These are phyloP conservation scores for Clavelina lepadiformis DNA, from an alignment of 23 tunicate species.

Conservation along the genomic window DNA sequence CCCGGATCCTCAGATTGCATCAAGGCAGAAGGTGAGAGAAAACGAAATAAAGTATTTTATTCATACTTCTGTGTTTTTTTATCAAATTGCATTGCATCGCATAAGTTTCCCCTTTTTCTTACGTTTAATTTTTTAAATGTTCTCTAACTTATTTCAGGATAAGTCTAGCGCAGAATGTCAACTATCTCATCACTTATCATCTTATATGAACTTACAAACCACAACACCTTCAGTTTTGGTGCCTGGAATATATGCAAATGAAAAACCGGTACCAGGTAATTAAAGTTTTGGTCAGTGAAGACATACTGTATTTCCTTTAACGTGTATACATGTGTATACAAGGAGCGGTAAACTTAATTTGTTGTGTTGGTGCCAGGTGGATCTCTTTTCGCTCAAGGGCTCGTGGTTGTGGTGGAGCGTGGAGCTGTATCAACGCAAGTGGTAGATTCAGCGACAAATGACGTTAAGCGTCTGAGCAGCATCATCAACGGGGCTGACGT, in stretches of 20 bases:
- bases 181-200: conserved; percentile 60
- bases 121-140: neutral
- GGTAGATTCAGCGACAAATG: conserved; percentile 63
- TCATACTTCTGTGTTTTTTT: neutral
- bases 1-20: conserved; percentile 85
- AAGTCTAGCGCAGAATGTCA: conserved; percentile 90
- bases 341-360: neutral
- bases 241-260: conserved; percentile 6
- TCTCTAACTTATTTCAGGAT: conserved; percentile 32
- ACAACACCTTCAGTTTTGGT: conserved; percentile 62
- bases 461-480: conserved; percentile 77
- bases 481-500: conserved; percentile 66
- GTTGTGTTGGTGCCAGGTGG: conserved; percentile 46
- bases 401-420: conserved; percentile 54
- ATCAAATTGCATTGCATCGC: neutral
- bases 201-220: conserved; percentile 83
- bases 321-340: too few species aligned
- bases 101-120: neutral
- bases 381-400: conserved; percentile 79
- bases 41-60: too few species aligned
- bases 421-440: conserved; percentile 59
- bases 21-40: conserved; percentile 66
- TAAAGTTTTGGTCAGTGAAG: neutral
- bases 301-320: neutral
- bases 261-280: neutral